These are phyloP conservation scores for Phenganax subtilis DNA, from an alignment of 92 coral and sea anemone species.

Conservation along the genomic window DNA sequence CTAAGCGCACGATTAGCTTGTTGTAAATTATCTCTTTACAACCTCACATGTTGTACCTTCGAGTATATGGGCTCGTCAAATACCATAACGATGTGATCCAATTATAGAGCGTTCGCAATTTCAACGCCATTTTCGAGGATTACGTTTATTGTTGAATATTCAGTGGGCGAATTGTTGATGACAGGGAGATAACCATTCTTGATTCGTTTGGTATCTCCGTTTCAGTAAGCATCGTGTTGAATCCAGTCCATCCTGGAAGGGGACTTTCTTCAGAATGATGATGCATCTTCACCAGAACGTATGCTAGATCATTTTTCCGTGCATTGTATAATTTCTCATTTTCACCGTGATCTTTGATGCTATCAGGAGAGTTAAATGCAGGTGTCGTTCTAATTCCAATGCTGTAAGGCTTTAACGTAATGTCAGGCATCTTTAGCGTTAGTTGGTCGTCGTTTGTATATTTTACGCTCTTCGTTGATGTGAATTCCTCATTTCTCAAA, in stretches of 20 bases:
- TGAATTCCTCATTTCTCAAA: no score
- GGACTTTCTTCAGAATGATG: neutral
- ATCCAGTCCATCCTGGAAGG: neutral
- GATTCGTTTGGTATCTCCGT: neutral
- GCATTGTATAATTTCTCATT: neutral
- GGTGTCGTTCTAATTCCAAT: no score
- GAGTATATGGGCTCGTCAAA: neutral
- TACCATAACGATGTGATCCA: neutral
- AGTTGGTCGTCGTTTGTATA: no score
- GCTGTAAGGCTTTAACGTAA: no score
- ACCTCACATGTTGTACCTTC: neutral
- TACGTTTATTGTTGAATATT: neutral
- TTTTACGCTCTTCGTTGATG: no score
- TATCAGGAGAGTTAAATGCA: no score
- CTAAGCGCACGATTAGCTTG: neutral
- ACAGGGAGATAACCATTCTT: neutral
- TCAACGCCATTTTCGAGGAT: neutral
- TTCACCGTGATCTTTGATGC: no score
- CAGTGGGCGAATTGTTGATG: neutral
- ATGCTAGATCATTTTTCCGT: neutral
- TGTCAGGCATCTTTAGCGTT: no score
- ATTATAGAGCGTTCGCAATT: neutral
- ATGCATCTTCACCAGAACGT: neutral
- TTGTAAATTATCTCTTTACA: neutral
- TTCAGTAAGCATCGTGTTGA: neutral